phyloP scores from a whole-genome alignment of 2,888 invertebrate species.

The Melikaiella ostensackeni region DNA sequence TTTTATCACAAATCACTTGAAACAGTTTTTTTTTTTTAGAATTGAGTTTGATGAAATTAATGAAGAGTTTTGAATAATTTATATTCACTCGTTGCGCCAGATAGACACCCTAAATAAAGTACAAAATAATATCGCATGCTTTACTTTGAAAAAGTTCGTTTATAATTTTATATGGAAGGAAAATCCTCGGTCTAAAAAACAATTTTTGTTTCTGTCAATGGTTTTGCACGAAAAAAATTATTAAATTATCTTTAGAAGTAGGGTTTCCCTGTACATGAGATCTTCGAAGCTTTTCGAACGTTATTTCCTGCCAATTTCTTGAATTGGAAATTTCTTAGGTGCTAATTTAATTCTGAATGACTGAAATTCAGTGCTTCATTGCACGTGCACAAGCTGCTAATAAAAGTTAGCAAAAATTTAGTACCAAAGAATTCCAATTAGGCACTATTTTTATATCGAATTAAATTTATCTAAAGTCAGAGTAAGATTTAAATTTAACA shows the following conservation, averaged over 20 bases:
- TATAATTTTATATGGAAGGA: not conserved
- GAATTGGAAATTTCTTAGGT: too few species aligned
- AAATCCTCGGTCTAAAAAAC: not conserved
- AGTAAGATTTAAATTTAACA: not conserved
- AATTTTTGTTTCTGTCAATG: not conserved
- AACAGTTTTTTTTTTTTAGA: not conserved
- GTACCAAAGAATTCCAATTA: not conserved
- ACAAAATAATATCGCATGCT: not conserved
- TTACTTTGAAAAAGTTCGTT: not conserved
- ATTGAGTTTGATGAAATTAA: not conserved
- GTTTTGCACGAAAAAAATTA: not conserved
- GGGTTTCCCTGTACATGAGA: too few species aligned
- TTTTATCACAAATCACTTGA: not conserved
- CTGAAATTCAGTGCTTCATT: too few species aligned
- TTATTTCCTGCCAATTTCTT: not conserved
- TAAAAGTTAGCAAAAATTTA: too few species aligned
- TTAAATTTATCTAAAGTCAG: not conserved
- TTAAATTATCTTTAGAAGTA: not conserved
- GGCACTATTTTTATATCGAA: not conserved
- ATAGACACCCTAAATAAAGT: not conserved
- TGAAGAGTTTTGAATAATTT: constrained; percentile 1
- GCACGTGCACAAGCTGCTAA: too few species aligned
- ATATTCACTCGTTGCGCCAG: not conserved
- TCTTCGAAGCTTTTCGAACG: not conserved
- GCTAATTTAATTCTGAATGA: too few species aligned